phyloP scores from a whole-genome alignment of 64 coral and sea anemone genomes.

The Stichodactyla mertensii region DNA sequence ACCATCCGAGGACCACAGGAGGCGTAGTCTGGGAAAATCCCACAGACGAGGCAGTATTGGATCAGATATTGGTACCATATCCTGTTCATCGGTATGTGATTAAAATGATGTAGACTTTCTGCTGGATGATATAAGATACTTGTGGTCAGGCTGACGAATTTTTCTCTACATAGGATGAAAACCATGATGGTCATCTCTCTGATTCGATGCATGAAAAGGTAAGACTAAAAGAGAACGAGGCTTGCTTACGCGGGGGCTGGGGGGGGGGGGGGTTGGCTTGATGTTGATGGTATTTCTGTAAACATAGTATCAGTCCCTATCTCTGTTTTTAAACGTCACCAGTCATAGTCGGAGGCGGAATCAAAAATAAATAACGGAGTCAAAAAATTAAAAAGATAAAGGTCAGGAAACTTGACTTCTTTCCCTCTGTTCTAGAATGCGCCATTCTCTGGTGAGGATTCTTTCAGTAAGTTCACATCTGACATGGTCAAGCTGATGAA shows the following conservation, averaged over 20 bases:
- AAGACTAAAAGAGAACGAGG: not conserved
- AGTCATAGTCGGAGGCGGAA: not conserved
- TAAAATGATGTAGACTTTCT: not conserved
- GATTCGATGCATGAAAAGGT: conserved; percentile 25
- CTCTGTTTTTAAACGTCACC: not conserved
- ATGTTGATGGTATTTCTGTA: too few species aligned
- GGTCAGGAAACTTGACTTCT: not conserved
- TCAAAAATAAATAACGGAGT: too few species aligned
- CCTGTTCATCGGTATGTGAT: conserved; percentile 69
- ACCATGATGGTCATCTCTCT: conserved; percentile 12
- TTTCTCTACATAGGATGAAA: conserved; percentile 8
- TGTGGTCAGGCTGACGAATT: not conserved
- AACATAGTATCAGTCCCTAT: not conserved
- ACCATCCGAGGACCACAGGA: conserved; percentile 79
- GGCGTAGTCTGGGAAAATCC: conserved; percentile 64
- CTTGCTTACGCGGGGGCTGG: not conserved
- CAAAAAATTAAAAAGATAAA: too few species aligned
- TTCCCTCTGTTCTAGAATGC: conserved; percentile 4
- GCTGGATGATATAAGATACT: not conserved
- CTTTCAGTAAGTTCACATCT: conserved; percentile 89
- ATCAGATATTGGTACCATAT: conserved; percentile 70
- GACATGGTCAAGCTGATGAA: conserved; percentile 96
- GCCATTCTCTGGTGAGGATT: conserved; percentile 93
- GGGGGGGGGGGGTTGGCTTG: too few species aligned
- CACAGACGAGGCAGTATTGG: conserved; percentile 49